Evolutionary conservation across 2,797 vertebrate species (phyloP).

Genomic region (Eulemur mongoz): DNA sequence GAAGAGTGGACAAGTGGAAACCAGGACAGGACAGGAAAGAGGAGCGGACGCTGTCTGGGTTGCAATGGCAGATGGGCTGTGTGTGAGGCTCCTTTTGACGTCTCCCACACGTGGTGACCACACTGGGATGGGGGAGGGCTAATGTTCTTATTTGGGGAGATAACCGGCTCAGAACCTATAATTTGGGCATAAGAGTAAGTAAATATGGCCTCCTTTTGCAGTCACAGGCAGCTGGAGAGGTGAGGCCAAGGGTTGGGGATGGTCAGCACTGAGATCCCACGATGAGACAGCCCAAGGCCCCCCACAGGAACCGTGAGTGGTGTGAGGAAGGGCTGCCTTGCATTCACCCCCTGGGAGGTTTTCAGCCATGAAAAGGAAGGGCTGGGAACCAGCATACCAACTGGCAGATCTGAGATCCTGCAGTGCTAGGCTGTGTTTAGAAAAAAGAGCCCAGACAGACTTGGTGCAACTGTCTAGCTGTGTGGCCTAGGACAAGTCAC

Average conservation of each 20-base stretch:
- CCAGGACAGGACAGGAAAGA: not conserved
- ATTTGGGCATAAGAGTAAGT: not conserved
- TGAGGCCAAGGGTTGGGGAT: rapidly evolving
- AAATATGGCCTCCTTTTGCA: not conserved
- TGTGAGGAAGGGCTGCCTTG: not conserved
- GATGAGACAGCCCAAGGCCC: not conserved
- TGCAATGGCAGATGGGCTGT: rapidly evolving
- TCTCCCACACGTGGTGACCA: too few relatives aligned
- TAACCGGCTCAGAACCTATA: not conserved
- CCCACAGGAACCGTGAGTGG: rapidly evolving
- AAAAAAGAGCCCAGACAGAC: not conserved
- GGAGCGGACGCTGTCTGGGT: too few relatives aligned
- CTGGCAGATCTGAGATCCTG: not conserved
- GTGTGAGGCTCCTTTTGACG: not conserved
- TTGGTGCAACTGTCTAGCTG: too few relatives aligned
- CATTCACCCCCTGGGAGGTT: not conserved
- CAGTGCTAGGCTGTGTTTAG: not conserved
- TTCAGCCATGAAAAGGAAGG: not conserved
- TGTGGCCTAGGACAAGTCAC: not conserved
- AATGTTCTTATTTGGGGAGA: too few relatives aligned
- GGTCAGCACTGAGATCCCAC: not conserved
- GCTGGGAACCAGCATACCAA: not conserved
- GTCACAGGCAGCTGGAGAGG: not conserved
- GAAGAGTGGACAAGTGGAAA: not conserved
- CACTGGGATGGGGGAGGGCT: rapidly evolving